phyloP scores from a whole-genome alignment of 1,140 invertebrate species.

The Sweltsa coloradensis region DNA sequence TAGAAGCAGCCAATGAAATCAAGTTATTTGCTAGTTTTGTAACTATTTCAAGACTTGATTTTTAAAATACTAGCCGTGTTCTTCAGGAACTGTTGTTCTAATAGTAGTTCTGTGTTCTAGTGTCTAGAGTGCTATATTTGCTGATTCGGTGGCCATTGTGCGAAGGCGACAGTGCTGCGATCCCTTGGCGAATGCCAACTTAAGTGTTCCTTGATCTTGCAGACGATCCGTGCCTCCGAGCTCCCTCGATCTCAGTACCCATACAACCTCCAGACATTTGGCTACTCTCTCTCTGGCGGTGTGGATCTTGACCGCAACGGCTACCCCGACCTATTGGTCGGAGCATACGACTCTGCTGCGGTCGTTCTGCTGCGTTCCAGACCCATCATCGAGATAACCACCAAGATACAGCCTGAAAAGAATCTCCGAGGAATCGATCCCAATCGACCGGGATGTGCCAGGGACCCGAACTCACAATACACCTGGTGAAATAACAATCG shows the following conservation, averaged over 20 bases:
- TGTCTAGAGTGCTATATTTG: no score
- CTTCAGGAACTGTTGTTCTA: no score
- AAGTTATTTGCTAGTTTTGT: no score
- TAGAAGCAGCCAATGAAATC: no score
- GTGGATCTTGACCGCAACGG: conserved; percentile 83
- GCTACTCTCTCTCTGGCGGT: conserved; percentile 79
- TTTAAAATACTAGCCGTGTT: no score
- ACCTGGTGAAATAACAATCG: conserved; percentile 50
- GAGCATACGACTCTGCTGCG: conserved; percentile 70
- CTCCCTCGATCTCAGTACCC: conserved; percentile 28
- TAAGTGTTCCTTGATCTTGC: no score
- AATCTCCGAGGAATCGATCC: conserved; percentile 69
- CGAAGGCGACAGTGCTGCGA: no score
- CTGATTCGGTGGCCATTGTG: no score
- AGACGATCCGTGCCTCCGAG: conserved; percentile 36
- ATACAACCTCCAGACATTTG: conserved; percentile 68
- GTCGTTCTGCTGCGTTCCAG: conserved; percentile 62
- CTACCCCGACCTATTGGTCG: conserved; percentile 83
- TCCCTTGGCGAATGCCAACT: no score
- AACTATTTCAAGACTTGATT: no score
- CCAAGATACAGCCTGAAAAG: conserved; percentile 44
- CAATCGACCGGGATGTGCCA: conserved; percentile 52
- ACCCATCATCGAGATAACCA: conserved; percentile 73
- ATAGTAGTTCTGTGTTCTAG: no score
- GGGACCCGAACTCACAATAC: conserved; percentile 46